Evolutionary conservation across 2,797 vertebrate species (phyloP), one percentile per base, ranked within the genome.

Genomic region (Galago senegalensis): DNA sequence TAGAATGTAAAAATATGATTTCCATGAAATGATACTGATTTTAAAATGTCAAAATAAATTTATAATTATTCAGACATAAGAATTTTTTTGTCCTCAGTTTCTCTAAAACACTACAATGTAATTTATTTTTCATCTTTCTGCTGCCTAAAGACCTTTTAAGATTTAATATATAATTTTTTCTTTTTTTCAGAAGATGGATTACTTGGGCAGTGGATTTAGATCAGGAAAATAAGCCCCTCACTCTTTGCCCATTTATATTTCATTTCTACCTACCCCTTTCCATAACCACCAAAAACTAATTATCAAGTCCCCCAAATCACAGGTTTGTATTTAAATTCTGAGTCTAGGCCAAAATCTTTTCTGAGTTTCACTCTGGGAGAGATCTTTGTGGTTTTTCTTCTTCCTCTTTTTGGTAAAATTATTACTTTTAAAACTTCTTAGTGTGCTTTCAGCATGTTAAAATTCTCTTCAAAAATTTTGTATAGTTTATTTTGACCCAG

Each of bases 131-230:
- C 34, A 89, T 77, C 94, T 94, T 77, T 88, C 86, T 95, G 58
- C 67, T 70, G 31, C 56, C 72, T 95, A 81, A 96, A 95, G 87
- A 18, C 29, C 46, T 79, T 67, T 82, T 43, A 95, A 87, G 93
- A 70, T 87, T 89, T 93, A 87, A 97, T 96, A 84, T 95, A 49
- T 86, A 40, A 40, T 91, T 49, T 96, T 94, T 56, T 91, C 40
- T 49, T 80, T 96, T 94, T 95, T 90, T 63, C 60, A 49, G 81
- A 95, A 97, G 94, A 95, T 88, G 73, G 77, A 93, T 97, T 72
- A 49, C 90, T 89, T 49, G 61, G 58, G 43, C 60, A 49, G 81
- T 40, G 67, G 23, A 29, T 53, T 73, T 53, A 17, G 56, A 81
- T 56, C 61, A 79, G 58, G 49, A 56, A 95, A 92, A 69, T 31